Evolutionary conservation across 2,888 invertebrate species (phyloP), one percentile per base, ranked within the genome.

Genomic region (Brenthis ino): DNA sequence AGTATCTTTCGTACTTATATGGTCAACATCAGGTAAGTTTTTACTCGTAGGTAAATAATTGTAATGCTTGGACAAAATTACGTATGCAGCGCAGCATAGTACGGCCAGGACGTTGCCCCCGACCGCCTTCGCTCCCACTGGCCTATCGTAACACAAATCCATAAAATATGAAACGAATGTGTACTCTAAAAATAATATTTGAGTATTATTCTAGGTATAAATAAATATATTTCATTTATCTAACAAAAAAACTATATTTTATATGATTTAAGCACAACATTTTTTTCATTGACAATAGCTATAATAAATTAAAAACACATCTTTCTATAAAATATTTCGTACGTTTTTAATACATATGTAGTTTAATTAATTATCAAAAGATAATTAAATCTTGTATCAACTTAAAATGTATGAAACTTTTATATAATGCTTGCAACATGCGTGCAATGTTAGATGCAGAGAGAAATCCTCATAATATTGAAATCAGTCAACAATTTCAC

Each of bases 71-170:
- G 69, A 55, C 71, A 57, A 57, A 51, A 89, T 92, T 92, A 89
- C 77, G 89, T 86, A 92, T 92, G 90, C 92, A 80, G 80, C 82
- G 75, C 85, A 79, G 80, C 80, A 74, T 77, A 77, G 79, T 76
- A 70, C 70, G 79, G 72, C 74, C 77, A 88, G 91, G 91, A 85
- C 92, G 77, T 91, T 91, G 91, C 91, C 83, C 91, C 82, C 88
- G 75, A 68, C 66, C 72, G 76, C 78, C 80, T 82, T 83, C 75
- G 71, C 74, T 73, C 75, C 77, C 84, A 74, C 83, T 86, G 85
- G 85, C 84, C 74, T 67, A 71, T 71, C 68, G 66, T 71, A 64
- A 69, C 69, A 70, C 66, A 63, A 28, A 65, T 64, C 47, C 55
- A 65, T 53, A 57, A 63, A 63, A 63, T 63, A 63, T 53, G n/a